A percentile compares a stretch with the other conserved stretches of the same genome.
These are phyloP conservation scores for Eurytoma californica DNA, from an alignment of 2,888 invertebrate genomes.

Conservation along the genomic window DNA sequence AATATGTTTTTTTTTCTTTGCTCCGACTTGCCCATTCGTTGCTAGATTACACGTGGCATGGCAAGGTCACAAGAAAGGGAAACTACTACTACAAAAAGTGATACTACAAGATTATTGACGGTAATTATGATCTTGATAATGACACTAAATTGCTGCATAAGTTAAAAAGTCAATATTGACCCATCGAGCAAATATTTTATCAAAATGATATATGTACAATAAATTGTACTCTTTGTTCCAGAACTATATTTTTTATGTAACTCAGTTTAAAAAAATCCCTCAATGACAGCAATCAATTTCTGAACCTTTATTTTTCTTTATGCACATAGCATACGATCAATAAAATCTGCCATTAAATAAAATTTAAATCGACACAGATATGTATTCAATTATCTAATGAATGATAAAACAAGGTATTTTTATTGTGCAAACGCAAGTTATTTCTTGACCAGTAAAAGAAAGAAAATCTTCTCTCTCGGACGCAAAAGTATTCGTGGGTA, in stretches of 20 bases:
- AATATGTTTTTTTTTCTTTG: constrained; percentile 36
- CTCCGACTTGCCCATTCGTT: constrained; percentile 18
- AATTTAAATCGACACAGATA: too few species aligned
- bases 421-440: neutral
- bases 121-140: constrained; percentile 28
- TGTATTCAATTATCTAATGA: too few species aligned
- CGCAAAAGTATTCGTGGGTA: constrained; percentile 8
- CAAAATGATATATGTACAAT: too few species aligned
- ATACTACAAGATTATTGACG: neutral
- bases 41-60: constrained; percentile 8
- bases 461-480: neutral
- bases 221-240: too few species aligned
- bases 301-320: too few species aligned
- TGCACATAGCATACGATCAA: too few species aligned
- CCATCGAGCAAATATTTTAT: neutral
- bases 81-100: constrained; percentile 14
- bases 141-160: neutral
- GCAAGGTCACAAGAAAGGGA: constrained; percentile 33
- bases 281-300: too few species aligned
- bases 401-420: neutral
- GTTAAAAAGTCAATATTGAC: constrained; percentile 6
- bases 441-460: constrained; percentile 26
- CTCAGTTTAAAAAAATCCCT: too few species aligned
- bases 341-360: too few species aligned
- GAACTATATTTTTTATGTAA: too few species aligned